phyloP scores from a whole-genome alignment of 2,113 vertebrate species.

The Notiomystis cincta region DNA sequence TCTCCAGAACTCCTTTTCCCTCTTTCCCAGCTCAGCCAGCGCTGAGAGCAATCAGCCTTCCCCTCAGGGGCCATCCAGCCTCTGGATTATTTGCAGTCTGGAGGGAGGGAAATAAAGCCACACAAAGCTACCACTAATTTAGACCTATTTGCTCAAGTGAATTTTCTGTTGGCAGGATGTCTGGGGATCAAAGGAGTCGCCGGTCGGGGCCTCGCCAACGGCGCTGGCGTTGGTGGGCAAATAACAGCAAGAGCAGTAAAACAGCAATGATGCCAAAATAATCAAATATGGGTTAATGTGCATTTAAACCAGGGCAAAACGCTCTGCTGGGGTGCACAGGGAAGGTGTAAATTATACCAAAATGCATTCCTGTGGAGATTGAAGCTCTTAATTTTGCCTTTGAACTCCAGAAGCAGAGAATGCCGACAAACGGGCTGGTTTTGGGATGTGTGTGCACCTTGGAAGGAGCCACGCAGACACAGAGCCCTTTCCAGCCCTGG shows the following conservation, averaged over 20 bases:
- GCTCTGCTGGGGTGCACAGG: neutral
- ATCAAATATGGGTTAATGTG: neutral
- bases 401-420: neutral
- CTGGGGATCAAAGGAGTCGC: neutral
- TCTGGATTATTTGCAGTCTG: neutral
- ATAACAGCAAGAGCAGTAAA: neutral
- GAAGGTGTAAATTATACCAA: neutral
- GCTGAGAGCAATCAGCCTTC: neutral
- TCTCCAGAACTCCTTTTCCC: neutral
- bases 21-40: neutral
- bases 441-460: neutral
- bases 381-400: neutral
- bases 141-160: neutral
- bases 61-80: rapidly evolving
- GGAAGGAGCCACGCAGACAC: rapidly evolving
- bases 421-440: neutral
- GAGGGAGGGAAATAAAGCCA: neutral
- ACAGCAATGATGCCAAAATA: neutral
- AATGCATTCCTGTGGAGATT: neutral
- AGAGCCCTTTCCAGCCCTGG: neutral
- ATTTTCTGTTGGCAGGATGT: neutral
- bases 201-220: neutral
- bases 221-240: neutral
- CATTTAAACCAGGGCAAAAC: neutral
- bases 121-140: neutral